Base-by-base conservation (phyloP, 2,888 invertebrate species). In the Tricholauxania praeusta region DNA sequence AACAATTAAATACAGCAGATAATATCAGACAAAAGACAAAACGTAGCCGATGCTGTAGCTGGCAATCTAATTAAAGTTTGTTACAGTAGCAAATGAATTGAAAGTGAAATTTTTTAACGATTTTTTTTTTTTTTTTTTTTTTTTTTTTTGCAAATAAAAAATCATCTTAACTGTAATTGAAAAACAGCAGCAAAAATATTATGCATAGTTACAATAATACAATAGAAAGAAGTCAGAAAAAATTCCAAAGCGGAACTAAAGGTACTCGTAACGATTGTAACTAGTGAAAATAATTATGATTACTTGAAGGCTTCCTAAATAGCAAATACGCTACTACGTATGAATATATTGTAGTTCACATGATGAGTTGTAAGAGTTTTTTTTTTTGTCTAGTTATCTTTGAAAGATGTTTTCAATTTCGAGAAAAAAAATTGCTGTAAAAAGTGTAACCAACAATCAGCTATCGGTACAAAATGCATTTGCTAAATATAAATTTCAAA, bases 191-290 rank as follows among this genome's bases (percentile, higher is more conserved):
- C 57, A 57, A n/a, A 12, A 8, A 14, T 55, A 14, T 19, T 19
- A 28, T 57, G 19, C 57, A 57, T 28, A 28, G 57, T 19, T 28
- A 57, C n/a, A 55, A 55, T 1, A 19, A 22, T 14, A 57, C 22
- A 57, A 28, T 15, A 57, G 28, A 57, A 3, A 57, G 28, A 57
- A 19, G 14, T 14, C 12, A 17, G 55, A 57, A 19, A 57, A 14
- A 57, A 28, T 19, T 57, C 22, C 57, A 28, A 57, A 57, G 57
- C 57, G 57, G 57, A 57, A 57, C 57, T 28, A 12, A 57, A 57
- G 15, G 39, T 39, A 39, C 39, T 39, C 39, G 39, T 39, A 39
- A 39, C 39, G 39, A 39, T 28, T 28, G 28, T 28, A n/a, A n/a
- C n/a, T n/a, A 28, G 28, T 28, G 28, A 28, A 28, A 28, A 28